These are phyloP conservation scores for Meliscaeva auricollis DNA, from an alignment of 2,888 invertebrate species.

Conservation along the genomic window DNA sequence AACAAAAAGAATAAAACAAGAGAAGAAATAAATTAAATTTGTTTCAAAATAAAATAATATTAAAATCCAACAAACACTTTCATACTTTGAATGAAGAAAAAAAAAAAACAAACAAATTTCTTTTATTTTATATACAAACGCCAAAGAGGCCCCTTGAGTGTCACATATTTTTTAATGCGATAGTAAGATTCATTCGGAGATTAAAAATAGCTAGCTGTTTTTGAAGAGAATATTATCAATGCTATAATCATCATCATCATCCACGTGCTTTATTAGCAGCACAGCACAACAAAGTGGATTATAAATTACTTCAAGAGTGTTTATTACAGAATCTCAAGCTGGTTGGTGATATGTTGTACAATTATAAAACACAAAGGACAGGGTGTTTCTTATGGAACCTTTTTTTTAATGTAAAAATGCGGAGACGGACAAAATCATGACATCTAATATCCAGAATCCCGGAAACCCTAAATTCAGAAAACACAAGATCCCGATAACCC, in stretches of 20 bases:
- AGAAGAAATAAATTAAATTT: background rate
- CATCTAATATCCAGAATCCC: too few relatives aligned
- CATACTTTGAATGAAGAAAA: too few relatives aligned
- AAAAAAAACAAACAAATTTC: too few relatives aligned
- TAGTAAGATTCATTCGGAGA: slow-evolving; percentile 8
- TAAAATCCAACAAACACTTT: background rate
- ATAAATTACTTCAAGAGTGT: slow-evolving; percentile 62
- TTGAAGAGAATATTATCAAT: slow-evolving; percentile 23
- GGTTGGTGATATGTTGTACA: background rate
- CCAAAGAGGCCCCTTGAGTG: background rate
- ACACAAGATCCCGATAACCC: too few relatives aligned
- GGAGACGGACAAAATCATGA: too few relatives aligned
- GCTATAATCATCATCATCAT: slow-evolving; percentile 37
- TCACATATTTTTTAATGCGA: slow-evolving; percentile 4
- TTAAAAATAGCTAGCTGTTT: slow-evolving; percentile 8
- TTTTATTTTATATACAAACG: background rate
- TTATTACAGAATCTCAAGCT: slow-evolving; percentile 42
- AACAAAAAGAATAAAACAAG: background rate
- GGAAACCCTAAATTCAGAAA: too few relatives aligned
- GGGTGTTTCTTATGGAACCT: background rate
- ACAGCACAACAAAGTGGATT: slow-evolving; percentile 47
- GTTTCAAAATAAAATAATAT: background rate
- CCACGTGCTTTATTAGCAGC: slow-evolving; percentile 32
- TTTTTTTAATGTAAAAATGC: too few relatives aligned
- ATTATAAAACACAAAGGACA: background rate